These are phyloP conservation scores for Ceratotherium simum DNA, from an alignment of 2,113 vertebrate species.

Conservation along the genomic window DNA sequence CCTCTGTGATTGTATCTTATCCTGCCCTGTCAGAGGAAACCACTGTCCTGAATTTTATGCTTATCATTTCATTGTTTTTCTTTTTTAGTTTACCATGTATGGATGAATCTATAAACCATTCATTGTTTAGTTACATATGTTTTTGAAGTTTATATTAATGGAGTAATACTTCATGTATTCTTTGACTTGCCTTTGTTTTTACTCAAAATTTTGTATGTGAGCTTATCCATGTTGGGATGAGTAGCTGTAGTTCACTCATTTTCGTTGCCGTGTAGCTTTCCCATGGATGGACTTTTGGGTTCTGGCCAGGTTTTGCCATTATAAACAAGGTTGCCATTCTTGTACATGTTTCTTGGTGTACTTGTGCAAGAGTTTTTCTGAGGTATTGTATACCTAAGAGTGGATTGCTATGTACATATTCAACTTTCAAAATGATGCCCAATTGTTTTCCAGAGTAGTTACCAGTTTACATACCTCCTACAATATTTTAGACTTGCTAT, in stretches of 20 bases:
- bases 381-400: not conserved
- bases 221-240: not conserved
- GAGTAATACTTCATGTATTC: not conserved
- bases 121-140: not conserved
- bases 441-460: not conserved
- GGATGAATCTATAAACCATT: not conserved
- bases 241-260: not conserved
- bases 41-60: not conserved
- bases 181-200: not conserved
- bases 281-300: not conserved
- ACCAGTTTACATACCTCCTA: not conserved
- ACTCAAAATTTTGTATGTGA: not conserved
- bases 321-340: not conserved
- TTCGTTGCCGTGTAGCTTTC: not conserved
- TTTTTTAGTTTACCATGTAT: not conserved
- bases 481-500: not conserved
- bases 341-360: not conserved
- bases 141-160: not conserved
- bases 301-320: not conserved
- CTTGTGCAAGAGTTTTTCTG: not conserved
- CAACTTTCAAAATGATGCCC: not conserved
- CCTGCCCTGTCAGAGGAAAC: not conserved
- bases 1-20: not conserved
- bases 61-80: not conserved
- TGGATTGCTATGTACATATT: not conserved